Conservation (phyloP, 2,113 vertebrate genomes). For the Epinephelus cyanopodus region DNA sequence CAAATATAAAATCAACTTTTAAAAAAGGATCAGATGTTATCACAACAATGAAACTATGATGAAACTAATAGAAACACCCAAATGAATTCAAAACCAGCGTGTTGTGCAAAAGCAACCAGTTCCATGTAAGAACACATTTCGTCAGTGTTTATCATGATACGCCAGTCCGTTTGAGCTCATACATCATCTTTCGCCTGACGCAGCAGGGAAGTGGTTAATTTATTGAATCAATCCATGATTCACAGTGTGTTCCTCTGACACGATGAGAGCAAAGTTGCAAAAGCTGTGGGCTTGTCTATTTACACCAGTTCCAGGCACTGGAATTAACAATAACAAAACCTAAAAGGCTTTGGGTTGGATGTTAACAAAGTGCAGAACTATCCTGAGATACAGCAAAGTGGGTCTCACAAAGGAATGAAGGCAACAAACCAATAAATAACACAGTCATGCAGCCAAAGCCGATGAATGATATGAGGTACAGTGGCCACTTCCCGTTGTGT, state of each 20-base stretch:
- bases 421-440: not conserved
- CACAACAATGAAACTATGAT: not conserved
- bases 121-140: not conserved
- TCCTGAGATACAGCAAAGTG: not conserved
- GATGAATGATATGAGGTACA: not conserved
- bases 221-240: too few species aligned
- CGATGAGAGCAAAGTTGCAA: not conserved
- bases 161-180: not conserved
- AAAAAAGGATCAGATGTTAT: too few species aligned
- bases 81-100: not conserved
- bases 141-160: not conserved
- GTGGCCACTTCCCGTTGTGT: not conserved
- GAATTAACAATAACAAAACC: not conserved
- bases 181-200: not conserved
- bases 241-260: not conserved
- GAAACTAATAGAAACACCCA: not conserved
- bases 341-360: not conserved
- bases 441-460: not conserved
- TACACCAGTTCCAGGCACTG: not conserved
- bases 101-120: not conserved
- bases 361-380: not conserved
- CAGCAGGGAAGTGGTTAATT: conserved; percentile 16
- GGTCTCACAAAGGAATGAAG: not conserved
- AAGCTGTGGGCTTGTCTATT: not conserved
- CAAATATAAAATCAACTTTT: too few species aligned